Base-by-base conservation (phyloP, 2,797 vertebrate species). In the Amniataba percoides region DNA sequence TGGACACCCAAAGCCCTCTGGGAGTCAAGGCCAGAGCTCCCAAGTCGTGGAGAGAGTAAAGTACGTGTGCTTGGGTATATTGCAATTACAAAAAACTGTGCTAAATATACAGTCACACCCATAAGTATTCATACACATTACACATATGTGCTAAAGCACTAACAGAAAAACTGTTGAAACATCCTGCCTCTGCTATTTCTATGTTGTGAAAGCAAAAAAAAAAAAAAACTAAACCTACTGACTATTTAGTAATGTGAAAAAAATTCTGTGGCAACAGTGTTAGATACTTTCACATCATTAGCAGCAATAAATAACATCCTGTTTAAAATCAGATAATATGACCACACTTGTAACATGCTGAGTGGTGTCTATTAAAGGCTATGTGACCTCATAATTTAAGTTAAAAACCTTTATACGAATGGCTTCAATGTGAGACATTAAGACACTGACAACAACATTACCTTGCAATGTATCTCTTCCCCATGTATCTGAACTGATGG, bases 401-500 rank as follows among this genome's bases (percentile, higher is more conserved):
- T 36, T 4, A 25, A 48, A 64, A 16, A 10, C 0, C 5, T 31
- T 25, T 19, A 11, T 25, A 77, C 53, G 8, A 61, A 21, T 7
- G 0, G 1, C 6, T 56, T 48, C 48, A 7, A 43, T 42, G n/a
- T 25, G 31, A 1, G 4, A 8, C 0, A 40, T 9, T 43, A 3
- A 46, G 23, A 52, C 36, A 74, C 7, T 40, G 62, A 81, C 92
- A 88, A 95, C 94, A 93, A 80, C 82, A 84, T 97, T 99, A 99
- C 98, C 98, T 99, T 93, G 97, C 97, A 66, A 99, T 99, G 88
- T 98, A 97, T 92, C 98, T 93, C 74, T 99, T 99, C 21, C 98
- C 98, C 97, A 98, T 98, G 89, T 99, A 99, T 94, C 96, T 97
- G 95, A 99, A 99, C 94, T 99, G 98, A 94, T 99, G 97, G 57